phyloP scores from a whole-genome alignment of 1,140 invertebrate species.

The Solen grandis region DNA sequence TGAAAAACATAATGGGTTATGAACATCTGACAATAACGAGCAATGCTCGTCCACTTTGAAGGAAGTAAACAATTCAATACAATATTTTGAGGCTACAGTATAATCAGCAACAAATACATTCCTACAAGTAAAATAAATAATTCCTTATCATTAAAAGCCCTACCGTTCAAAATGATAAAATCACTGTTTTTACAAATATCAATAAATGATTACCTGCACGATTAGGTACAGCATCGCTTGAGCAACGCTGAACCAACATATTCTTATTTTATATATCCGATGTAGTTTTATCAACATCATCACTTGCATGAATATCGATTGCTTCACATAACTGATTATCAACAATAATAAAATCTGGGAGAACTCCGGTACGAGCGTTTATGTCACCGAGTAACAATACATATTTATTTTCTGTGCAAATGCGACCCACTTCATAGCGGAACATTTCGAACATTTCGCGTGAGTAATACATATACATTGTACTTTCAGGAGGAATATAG shows the following conservation, averaged over 20 bases:
- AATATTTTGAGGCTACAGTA: background rate
- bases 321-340: background rate
- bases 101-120: background rate
- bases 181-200: slow-evolving; percentile 4
- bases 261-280: background rate
- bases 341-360: background rate
- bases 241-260: background rate
- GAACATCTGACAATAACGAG: too few relatives aligned
- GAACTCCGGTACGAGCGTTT: too few relatives aligned
- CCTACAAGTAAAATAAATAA: background rate
- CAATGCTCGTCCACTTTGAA: too few relatives aligned
- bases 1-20: too few relatives aligned
- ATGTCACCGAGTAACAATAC: background rate
- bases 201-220: background rate
- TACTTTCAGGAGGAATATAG: slow-evolving; percentile 4
- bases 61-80: too few relatives aligned
- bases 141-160: slow-evolving; percentile 6
- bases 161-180: too few relatives aligned
- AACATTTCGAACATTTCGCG: background rate
- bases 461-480: slow-evolving; percentile 9
- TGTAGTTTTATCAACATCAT: background rate
- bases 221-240: background rate
- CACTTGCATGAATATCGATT: background rate
- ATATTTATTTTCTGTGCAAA: slow-evolving; percentile 2
- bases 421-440: background rate